phyloP scores from a whole-genome alignment of 1,140 invertebrate species.

The Plectrocnemia conspersa region DNA sequence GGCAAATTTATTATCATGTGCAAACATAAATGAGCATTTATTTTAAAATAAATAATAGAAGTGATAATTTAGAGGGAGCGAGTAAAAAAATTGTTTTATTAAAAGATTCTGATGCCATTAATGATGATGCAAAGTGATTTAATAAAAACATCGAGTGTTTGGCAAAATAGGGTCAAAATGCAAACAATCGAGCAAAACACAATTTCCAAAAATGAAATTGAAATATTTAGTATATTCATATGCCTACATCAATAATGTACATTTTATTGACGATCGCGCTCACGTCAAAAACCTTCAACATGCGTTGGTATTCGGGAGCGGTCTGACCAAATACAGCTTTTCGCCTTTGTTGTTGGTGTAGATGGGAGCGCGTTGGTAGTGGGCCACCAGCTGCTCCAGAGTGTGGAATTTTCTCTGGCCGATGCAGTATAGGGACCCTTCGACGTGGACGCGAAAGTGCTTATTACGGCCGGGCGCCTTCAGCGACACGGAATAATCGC shows the following conservation, averaged over 20 bases:
- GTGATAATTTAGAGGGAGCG: background rate
- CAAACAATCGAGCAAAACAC: background rate
- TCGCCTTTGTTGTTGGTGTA: slow-evolving; percentile 95
- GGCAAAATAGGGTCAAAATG: background rate
- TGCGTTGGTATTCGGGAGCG: slow-evolving; percentile 56
- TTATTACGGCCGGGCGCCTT: slow-evolving; percentile 97
- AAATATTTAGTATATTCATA: background rate
- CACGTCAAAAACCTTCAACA: slow-evolving; percentile 19
- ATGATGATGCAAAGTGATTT: too few relatives aligned
- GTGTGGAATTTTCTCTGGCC: slow-evolving; percentile 96
- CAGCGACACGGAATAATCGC: slow-evolving; percentile 96
- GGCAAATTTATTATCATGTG: too few relatives aligned
- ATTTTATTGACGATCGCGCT: slow-evolving; percentile 11
- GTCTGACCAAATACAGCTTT: slow-evolving; percentile 85
- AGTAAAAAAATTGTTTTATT: background rate
- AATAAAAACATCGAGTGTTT: background rate
- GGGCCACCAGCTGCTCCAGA: slow-evolving; percentile 93
- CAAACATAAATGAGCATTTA: too few relatives aligned
- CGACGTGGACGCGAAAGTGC: slow-evolving; percentile 97
- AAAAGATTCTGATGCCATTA: too few relatives aligned
- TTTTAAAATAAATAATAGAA: background rate
- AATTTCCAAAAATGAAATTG: background rate
- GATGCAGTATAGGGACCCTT: slow-evolving; percentile 91
- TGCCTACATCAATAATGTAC: slow-evolving; percentile 12
- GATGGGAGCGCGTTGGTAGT: slow-evolving; percentile 97